Evolutionary conservation across 35 echinoderm and acorn worm species (phyloP).

Genomic region (Holothuria glaberrima): DNA sequence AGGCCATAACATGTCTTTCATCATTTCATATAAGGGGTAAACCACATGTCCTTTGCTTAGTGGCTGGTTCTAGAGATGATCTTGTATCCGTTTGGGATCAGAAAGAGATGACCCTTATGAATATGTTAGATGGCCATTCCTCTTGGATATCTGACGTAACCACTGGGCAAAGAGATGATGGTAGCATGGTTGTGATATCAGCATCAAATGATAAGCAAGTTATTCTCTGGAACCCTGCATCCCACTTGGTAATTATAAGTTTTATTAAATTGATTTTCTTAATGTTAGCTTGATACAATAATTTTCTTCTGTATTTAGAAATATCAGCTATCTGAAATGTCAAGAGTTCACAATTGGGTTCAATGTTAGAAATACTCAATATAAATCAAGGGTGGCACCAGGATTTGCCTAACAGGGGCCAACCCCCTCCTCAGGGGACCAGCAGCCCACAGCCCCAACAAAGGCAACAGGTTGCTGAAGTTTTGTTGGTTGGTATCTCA

Average conservation of each 20-base stretch:
- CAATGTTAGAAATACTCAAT: too few relatives aligned
- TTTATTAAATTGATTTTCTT: background rate
- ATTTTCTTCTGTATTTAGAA: too few relatives aligned
- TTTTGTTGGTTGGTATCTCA: too few relatives aligned
- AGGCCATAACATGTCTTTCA: conserved; percentile 36
- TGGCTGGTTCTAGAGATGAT: conserved; percentile 49
- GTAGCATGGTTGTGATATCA: conserved; percentile 44
- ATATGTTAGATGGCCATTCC: conserved; percentile 76
- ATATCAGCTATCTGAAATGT: too few relatives aligned
- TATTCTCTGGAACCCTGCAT: conserved; percentile 74
- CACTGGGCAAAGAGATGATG: background rate
- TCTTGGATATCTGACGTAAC: conserved; percentile 90
- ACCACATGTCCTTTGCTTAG: background rate
- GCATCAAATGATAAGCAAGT: conserved; percentile 86
- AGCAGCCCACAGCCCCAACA: too few relatives aligned
- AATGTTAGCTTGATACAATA: too few relatives aligned
- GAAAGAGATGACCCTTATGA: background rate
- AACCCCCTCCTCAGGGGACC: too few relatives aligned
- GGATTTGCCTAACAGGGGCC: too few relatives aligned
- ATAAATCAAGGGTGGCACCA: too few relatives aligned
- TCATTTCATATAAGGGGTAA: background rate
- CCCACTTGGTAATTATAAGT: conserved; percentile 42
- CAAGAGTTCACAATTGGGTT: too few relatives aligned
- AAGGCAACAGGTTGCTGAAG: too few relatives aligned
- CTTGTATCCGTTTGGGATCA: background rate